Base-by-base conservation (phyloP, 1,140 invertebrate genomes). In the Conopomorpha cramerella region DNA sequence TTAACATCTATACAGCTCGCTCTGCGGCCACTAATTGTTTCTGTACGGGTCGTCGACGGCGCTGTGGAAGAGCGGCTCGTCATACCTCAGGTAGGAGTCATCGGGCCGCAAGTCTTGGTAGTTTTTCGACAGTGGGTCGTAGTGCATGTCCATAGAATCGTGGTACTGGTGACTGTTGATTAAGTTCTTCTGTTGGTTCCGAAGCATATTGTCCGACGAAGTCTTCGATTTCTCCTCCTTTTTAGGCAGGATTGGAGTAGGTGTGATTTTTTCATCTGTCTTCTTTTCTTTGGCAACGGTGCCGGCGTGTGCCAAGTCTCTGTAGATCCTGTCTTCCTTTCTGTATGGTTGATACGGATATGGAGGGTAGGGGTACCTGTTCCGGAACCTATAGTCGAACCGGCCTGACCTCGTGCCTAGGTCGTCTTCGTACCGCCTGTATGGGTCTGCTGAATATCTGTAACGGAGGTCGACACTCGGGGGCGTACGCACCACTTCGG, bases 91-190 rank as follows among this genome's bases (percentile, higher is more conserved):
- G 40, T 67, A 77, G 16, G 54, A 56, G 18, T 71, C 57, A 31
- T 71, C 66, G 28, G 60, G 53, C 39, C 68, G 51, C 11, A 59
- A 49, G 23, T 73, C 71, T 15, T 63, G 60, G 31, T 58, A 78
- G 15, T 48, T 30, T 34, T 74, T 77, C 2, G 60, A 35, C n/a
- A 60, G 36, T 16, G 61, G 59, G 16, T 65, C 49, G 28, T 67
- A 66, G 16, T 37, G 55, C 1, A 53, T 45, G 3, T 43, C 38
- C 8, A 43, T 47, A 27, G 50, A 52, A 34, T 72, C 71, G n/a
- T 77, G 72, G 27, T 78, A 77, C 36, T 77, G 77, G 30, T 78
- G 77, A 31, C 71, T 79, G 23, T 79, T 77, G 12, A 76, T 57
- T 27, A 57, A 44, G 43, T 72, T 77, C 25, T 55, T 64, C 16